Conservation (phyloP, 2,797 vertebrate genomes). For the Chrysocyon brachyurus region DNA sequence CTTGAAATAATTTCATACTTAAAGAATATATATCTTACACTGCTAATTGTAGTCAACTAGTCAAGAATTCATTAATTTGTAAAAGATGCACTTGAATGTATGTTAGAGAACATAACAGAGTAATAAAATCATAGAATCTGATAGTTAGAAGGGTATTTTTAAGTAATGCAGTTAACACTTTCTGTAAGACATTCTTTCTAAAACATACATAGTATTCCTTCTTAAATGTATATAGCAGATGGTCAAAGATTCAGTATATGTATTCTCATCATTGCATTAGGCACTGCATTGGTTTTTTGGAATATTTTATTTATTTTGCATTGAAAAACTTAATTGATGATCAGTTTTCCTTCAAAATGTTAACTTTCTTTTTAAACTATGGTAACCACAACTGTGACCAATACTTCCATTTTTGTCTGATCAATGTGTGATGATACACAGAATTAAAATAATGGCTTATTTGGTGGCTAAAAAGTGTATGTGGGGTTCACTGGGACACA, state of each 20-base stretch:
- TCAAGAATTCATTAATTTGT: not conserved
- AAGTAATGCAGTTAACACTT: not conserved
- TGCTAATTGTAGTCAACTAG: not conserved
- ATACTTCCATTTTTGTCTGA: not conserved
- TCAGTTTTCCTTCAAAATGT: not conserved
- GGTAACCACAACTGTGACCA: not conserved
- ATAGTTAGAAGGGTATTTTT: not conserved
- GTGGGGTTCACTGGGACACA: not conserved
- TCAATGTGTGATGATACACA: not conserved
- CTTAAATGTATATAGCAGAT: not conserved
- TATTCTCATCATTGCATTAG: too few species aligned
- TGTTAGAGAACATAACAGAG: not conserved
- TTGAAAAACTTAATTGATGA: not conserved
- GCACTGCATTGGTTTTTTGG: not conserved
- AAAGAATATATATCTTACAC: not conserved
- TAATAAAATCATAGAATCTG: not conserved
- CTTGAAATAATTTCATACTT: not conserved
- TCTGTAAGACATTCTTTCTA: not conserved
- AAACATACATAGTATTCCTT: not conserved
- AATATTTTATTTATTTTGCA: not conserved
- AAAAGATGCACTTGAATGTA: not conserved
- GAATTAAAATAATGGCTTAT: not conserved
- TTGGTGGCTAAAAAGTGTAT: not conserved
- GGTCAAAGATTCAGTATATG: not conserved
- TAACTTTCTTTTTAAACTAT: not conserved